A percentile compares a stretch with the other conserved stretches of the same genome.
Evolutionary conservation across 2,797 vertebrate genomes (phyloP).

Genomic region (Onychomys arenicola): DNA sequence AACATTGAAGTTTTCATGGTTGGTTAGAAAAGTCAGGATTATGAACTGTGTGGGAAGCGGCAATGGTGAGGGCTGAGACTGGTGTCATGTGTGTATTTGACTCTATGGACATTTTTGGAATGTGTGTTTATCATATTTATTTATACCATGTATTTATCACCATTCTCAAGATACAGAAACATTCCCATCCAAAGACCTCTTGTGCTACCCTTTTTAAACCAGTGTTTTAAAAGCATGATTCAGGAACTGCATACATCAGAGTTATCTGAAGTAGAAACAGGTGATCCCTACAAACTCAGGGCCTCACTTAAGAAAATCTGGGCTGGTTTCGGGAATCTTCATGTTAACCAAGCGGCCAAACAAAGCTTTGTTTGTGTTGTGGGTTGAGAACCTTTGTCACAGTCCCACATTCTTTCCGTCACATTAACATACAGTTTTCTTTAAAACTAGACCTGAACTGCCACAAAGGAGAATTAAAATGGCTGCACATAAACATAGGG

Average conservation of each 20-base stretch:
- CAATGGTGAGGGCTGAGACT: background rate
- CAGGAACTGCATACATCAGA: background rate
- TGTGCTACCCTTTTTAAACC: background rate
- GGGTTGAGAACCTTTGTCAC: background rate
- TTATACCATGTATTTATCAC: background rate
- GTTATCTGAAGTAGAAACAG: background rate
- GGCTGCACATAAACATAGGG: background rate
- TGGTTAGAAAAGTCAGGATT: conserved; percentile 41
- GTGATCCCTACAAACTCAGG: background rate
- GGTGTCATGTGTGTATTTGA: background rate
- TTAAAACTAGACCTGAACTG: conserved; percentile 44
- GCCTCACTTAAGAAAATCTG: background rate
- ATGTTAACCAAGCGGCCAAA: background rate
- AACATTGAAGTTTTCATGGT: conserved; percentile 61
- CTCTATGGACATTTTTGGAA: background rate
- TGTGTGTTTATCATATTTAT: background rate
- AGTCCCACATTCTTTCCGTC: background rate
- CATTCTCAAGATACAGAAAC: background rate
- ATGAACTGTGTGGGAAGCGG: background rate
- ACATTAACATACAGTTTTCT: background rate
- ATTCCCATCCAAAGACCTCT: background rate
- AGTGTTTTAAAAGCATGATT: background rate
- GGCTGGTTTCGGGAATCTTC: background rate
- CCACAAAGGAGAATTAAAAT: conserved; percentile 37
- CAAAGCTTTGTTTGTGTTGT: conserved; percentile 1